Evolutionary conservation across 2,797 vertebrate species (phyloP).

Genomic region (Moxostoma hubbsi): DNA sequence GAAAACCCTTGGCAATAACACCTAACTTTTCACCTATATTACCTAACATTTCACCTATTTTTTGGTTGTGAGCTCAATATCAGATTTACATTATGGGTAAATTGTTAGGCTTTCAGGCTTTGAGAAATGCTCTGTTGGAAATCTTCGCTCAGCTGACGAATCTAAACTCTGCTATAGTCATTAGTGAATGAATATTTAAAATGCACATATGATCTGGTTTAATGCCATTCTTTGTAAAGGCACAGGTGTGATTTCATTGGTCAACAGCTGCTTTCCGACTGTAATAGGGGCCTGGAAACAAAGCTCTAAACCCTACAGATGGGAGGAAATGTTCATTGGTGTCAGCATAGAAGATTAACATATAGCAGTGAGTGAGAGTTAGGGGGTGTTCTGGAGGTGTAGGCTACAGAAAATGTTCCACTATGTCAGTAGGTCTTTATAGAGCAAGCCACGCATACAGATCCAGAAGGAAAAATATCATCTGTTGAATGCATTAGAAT

Average conservation of each 20-base stretch:
- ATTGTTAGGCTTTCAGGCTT: neutral
- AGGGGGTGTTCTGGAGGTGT: constrained; percentile 14
- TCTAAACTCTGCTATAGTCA: constrained; percentile 26
- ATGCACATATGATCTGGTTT: constrained; percentile 21
- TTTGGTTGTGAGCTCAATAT: neutral
- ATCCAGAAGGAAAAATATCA: constrained; percentile 63
- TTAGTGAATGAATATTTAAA: constrained; percentile 18
- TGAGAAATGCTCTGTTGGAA: constrained; percentile 18
- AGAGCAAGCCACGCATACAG: constrained; percentile 59
- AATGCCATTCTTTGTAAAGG: constrained; percentile 8
- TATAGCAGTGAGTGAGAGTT: constrained; percentile 31
- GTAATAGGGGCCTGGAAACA: constrained; percentile 18
- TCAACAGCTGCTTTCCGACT: constrained; percentile 37
- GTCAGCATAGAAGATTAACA: constrained; percentile 42
- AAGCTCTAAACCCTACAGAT: constrained; percentile 2
- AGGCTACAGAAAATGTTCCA: constrained; percentile 70
- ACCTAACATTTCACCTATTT: neutral
- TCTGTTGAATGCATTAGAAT: constrained; percentile 74
- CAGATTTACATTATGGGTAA: neutral
- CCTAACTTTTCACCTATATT: neutral
- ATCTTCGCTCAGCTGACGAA: neutral
- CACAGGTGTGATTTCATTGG: constrained; percentile 60
- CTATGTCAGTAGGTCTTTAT: constrained; percentile 68
- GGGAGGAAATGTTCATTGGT: constrained; percentile 31
- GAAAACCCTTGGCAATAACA: neutral